Conservation (phyloP, 2,888 invertebrate genomes). For the Aproaerema taeniolella region DNA sequence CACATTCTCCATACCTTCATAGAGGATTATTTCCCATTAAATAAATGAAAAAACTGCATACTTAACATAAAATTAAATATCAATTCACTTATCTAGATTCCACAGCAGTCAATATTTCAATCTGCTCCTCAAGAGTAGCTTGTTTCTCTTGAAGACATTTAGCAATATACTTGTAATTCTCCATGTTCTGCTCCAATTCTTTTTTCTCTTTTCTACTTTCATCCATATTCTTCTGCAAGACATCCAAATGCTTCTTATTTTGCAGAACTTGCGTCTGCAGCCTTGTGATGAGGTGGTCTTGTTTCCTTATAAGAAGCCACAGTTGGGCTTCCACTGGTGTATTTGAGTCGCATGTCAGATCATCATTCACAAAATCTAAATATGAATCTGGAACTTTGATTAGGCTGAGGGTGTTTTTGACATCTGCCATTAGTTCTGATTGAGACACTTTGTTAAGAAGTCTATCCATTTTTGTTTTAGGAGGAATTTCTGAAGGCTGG, state of each 20-base stretch:
- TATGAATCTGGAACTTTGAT: constrained; percentile 50
- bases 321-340: constrained; percentile 48
- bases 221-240: constrained; percentile 45
- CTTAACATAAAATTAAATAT: too few relatives aligned
- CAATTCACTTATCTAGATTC: constrained; percentile 61
- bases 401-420: constrained; percentile 39
- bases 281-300: constrained; percentile 52
- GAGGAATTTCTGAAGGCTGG: neutral
- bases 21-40: too few relatives aligned
- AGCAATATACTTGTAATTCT: constrained; percentile 57
- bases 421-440: constrained; percentile 46
- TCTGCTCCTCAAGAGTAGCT: constrained; percentile 63
- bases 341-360: constrained; percentile 43
- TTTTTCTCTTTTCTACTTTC: constrained; percentile 37
- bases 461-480: constrained; percentile 38
- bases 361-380: constrained; percentile 44
- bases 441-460: constrained; percentile 43
- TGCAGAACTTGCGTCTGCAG: constrained; percentile 48
- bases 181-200: constrained; percentile 48
- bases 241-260: constrained; percentile 51
- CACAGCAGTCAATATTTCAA: constrained; percentile 62
- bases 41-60: too few relatives aligned
- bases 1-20: too few relatives aligned
- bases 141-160: constrained; percentile 67
- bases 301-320: constrained; percentile 62